These are phyloP conservation scores for Ecdyonurus torrentis DNA, from an alignment of 2,888 invertebrate genomes.

Conservation along the genomic window DNA sequence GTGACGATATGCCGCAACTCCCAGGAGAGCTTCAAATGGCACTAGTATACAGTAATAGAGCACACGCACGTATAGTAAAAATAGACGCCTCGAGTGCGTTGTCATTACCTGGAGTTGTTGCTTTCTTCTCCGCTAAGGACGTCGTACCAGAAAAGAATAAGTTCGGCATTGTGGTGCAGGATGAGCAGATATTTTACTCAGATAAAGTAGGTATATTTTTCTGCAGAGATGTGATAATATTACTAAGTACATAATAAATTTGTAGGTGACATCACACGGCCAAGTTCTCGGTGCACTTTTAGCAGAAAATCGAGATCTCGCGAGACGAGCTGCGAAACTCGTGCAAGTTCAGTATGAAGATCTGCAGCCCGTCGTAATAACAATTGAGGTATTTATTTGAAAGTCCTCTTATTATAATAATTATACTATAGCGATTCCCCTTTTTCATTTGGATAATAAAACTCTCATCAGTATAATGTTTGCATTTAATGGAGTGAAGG, in stretches of 20 bases:
- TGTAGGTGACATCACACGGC: conserved; percentile 24
- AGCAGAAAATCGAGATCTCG: conserved; percentile 26
- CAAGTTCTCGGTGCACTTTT: conserved; percentile 27
- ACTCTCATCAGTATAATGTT: too few relatives aligned
- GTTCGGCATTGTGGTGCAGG: conserved; percentile 55
- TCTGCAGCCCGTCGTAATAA: conserved; percentile 25
- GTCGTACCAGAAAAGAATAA: conserved; percentile 45
- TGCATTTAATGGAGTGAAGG: too few relatives aligned
- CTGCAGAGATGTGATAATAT: not conserved
- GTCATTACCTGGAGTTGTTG: conserved; percentile 56
- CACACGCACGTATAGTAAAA: conserved; percentile 62
- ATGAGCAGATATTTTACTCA: conserved; percentile 70
- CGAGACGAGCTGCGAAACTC: conserved; percentile 29
- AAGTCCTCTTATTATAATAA: too few relatives aligned
- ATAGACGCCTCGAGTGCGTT: conserved; percentile 62
- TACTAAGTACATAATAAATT: too few relatives aligned
- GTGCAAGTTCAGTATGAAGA: conserved; percentile 30
- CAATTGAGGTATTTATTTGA: conserved; percentile 27
- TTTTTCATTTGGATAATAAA: too few relatives aligned
- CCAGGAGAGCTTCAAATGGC: conserved; percentile 65
- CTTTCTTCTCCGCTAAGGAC: conserved; percentile 65
- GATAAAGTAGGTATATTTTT: conserved; percentile 36
- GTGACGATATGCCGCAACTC: conserved; percentile 68
- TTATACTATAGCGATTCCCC: too few relatives aligned
- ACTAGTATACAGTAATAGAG: conserved; percentile 60